phyloP scores from a whole-genome alignment of 37 sponge, comb jelly and placozoan species.

The Aplysina aerophoba region DNA sequence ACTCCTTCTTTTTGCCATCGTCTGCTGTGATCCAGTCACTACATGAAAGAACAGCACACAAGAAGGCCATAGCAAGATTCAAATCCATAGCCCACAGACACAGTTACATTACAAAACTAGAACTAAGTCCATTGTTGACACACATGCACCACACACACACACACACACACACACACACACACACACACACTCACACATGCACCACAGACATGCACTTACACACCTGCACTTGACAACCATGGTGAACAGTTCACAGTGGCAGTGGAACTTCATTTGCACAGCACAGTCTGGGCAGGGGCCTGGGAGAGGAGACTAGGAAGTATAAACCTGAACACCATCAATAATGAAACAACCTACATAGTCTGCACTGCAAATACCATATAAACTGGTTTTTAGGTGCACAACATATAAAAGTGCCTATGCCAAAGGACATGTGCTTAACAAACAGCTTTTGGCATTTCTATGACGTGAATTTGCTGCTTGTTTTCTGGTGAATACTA shows the following conservation, averaged over 20 bases:
- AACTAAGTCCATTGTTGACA: not conserved
- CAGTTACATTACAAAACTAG: not conserved
- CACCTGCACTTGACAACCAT: slow-evolving; percentile 26
- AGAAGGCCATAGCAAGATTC: not conserved
- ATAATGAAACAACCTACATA: no score
- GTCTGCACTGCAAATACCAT: no score
- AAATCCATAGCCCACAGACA: not conserved
- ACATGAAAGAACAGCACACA: not conserved
- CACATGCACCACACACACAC: not conserved
- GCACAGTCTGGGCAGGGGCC: slow-evolving; percentile 11
- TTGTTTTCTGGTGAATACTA: no score
- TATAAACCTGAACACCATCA: not conserved
- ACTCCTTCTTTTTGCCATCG: slow-evolving; percentile 34
- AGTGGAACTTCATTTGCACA: slow-evolving; percentile 13
- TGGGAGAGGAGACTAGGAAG: not conserved
- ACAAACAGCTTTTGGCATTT: no score
- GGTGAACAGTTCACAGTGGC: slow-evolving; percentile 21
- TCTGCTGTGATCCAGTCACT: slow-evolving; percentile 78
- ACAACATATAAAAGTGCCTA: no score
- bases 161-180: not conserved
- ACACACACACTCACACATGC: not conserved
- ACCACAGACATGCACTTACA: not conserved
- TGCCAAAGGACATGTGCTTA: no score
- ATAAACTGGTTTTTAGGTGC: no score
- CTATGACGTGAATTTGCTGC: no score